Evolutionary conservation across 2,113 vertebrate species (phyloP).

Genomic region (Leuciscus idus): DNA sequence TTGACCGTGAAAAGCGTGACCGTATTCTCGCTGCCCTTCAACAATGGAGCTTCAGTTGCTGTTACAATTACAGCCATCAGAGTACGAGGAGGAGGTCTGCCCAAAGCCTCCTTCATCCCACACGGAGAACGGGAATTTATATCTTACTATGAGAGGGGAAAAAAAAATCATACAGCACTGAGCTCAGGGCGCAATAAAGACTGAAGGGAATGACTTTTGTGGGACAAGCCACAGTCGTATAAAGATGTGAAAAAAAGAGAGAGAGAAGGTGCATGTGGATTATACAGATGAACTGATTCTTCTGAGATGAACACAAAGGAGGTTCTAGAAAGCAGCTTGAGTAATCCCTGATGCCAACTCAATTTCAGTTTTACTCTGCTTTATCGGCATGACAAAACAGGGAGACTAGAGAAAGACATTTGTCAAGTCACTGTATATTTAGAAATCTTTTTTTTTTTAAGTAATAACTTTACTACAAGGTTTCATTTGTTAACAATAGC

Average conservation of each 20-base stretch:
- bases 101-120: neutral
- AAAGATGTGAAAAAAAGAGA: neutral
- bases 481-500: no score
- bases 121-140: neutral
- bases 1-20: conserved; percentile 57
- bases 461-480: neutral
- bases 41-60: conserved; percentile 51
- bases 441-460: neutral
- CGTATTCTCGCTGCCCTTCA: conserved; percentile 36
- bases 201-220: conserved; percentile 14
- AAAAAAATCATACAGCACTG: neutral
- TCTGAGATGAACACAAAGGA: neutral
- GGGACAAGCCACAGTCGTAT: neutral
- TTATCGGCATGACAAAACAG: neutral
- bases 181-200: neutral
- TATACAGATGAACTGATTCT: conserved; percentile 2
- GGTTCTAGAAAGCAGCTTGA: conserved; percentile 14
- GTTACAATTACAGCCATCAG: conserved; percentile 25
- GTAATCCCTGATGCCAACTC: conserved; percentile 32
- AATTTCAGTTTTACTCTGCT: neutral
- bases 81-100: conserved; percentile 22
- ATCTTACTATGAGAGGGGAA: conserved; percentile 1
- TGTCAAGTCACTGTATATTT: neutral
- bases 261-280: neutral
- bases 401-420: neutral